These are phyloP conservation scores for Micrastur ruficollis DNA, from an alignment of 2,797 vertebrate species.

Conservation along the genomic window DNA sequence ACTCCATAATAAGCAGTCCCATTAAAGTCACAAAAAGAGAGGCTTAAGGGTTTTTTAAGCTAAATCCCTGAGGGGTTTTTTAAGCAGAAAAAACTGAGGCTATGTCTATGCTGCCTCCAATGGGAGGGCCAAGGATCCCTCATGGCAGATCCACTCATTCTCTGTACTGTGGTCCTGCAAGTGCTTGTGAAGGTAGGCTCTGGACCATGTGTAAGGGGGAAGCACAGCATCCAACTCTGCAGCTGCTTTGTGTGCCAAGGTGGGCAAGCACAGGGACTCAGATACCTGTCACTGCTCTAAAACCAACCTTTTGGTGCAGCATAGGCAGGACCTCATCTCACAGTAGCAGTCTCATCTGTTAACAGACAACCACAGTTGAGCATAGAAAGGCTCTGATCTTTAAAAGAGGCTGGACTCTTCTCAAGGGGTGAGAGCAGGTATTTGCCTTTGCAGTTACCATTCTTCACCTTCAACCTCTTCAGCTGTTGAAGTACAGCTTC, in stretches of 20 bases:
- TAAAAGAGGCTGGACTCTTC: not conserved
- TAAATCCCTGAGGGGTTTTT: not conserved
- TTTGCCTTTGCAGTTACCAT: not conserved
- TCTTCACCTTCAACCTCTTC: not conserved
- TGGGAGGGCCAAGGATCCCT: not conserved
- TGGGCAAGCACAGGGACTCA: not conserved
- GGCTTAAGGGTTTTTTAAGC: not conserved
- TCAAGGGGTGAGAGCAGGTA: not conserved
- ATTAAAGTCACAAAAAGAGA: not conserved
- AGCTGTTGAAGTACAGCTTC: not conserved
- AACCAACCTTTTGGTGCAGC: not conserved
- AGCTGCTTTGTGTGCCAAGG: not conserved
- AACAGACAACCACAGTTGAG: not conserved
- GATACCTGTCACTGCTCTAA: not conserved
- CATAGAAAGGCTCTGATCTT: not conserved
- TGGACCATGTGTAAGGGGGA: accelerated
- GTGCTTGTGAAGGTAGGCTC: not conserved
- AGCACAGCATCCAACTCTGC: not conserved
- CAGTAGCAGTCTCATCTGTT: not conserved
- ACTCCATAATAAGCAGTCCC: not conserved
- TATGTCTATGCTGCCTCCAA: not conserved
- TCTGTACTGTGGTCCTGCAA: not conserved
- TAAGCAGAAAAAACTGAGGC: not conserved
- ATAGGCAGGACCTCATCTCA: not conserved
- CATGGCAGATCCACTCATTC: not conserved